Evolutionary conservation across 2,797 vertebrate genomes (phyloP), one percentile per base, ranked within the genome.

Genomic region (Lepidocolaptes lacrymiger): DNA sequence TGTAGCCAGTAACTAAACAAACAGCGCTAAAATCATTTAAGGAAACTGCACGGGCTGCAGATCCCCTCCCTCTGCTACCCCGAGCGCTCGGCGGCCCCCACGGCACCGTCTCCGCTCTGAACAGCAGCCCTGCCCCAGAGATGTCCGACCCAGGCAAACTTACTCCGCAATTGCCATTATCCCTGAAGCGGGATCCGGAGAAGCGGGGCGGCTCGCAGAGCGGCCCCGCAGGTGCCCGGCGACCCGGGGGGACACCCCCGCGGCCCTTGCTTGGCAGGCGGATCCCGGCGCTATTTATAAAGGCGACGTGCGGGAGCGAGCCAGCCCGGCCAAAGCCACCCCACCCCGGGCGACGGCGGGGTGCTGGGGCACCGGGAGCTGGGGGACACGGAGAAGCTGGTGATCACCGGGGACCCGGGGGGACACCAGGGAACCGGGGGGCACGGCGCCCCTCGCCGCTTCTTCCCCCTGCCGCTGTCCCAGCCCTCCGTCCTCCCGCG

Each of bases 1-100:
- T 15, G 15, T 0, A 43, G 0, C 9, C 30, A 13, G 2, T 0
- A 69, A 63, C 12, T 11, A 37, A 22, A 26, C 10, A 17, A 74
- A 51, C 0, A n/a, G 21, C n/a, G 12, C 4, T 43, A 20, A 56
- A 73, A 64, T 32, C 4, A 44, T 43, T 32, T 19, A 4, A 20
- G 56, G 44, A 76, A 52, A 41, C 18, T 1, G 43, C 36, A 27
- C 1, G 36, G 49, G 43, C 19, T 23, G 6, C 5, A 46, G 30
- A 21, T 6, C 4, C n/a, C 64, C 26, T 4, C 39, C 9, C 61
- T 8, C 43, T 5, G 52, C 24, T 9, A 19, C 14, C 43, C 46
- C 46, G 23, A 68, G 55, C 4, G 39, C 67, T 19, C 0, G 64
- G 46, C 37, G 23, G 21, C 22, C 15, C 32, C 62, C 34, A 2